phyloP scores from a whole-genome alignment of 1,140 invertebrate genomes.

The Vanessa atalanta region DNA sequence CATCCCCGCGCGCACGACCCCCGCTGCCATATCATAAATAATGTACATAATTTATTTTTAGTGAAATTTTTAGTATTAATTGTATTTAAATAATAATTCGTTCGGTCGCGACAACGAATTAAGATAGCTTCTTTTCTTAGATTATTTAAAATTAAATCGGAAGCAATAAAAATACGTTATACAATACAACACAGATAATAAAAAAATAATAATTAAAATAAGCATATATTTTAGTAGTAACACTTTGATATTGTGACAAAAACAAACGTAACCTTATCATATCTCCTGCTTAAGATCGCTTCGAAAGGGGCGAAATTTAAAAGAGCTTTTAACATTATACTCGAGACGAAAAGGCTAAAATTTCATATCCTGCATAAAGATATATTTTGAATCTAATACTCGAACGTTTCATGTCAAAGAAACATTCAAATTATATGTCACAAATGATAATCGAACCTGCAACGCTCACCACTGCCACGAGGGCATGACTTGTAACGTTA shows the following conservation, averaged over 20 bases:
- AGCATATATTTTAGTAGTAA: constrained; percentile 1
- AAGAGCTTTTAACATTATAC: too few relatives aligned
- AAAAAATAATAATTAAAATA: neutral
- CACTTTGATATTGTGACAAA: constrained; percentile 1
- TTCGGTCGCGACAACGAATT: neutral
- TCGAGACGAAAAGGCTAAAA: too few relatives aligned
- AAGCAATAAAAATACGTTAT: constrained; percentile 35
- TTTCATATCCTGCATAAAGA: too few relatives aligned
- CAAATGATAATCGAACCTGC: too few relatives aligned
- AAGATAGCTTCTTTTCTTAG: neutral
- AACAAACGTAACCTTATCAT: neutral
- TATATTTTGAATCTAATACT: too few relatives aligned
- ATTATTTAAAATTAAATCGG: constrained; percentile 4
- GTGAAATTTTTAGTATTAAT: constrained; percentile 23
- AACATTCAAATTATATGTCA: too few relatives aligned
- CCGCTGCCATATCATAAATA: constrained; percentile 18
- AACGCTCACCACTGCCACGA: too few relatives aligned
- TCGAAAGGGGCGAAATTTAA: neutral
- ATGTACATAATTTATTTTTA: constrained; percentile 27
- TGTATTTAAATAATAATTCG: neutral
- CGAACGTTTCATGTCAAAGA: neutral
- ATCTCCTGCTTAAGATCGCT: neutral
- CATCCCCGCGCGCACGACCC: neutral
- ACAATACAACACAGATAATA: constrained; percentile 2
- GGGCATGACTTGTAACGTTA: too few relatives aligned